Percentiles rank a stretch among this genome's conserved stretches.
These are phyloP conservation scores for Calcarius lapponicus DNA, from an alignment of 2,797 vertebrate genomes.

Conservation along the genomic window DNA sequence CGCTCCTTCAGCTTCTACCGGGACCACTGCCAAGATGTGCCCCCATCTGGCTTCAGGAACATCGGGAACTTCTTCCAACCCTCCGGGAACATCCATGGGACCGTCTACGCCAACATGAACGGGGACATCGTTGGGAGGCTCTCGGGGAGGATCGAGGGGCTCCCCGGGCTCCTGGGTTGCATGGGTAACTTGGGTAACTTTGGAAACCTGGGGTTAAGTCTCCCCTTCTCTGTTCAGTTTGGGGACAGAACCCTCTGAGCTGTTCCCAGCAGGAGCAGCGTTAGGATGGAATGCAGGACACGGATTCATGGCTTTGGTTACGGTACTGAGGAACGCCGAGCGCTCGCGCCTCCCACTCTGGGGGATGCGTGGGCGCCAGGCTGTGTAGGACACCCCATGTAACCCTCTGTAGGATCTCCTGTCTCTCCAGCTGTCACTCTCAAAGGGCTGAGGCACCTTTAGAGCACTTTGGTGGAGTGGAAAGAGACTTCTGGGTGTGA, in stretches of 20 bases:
- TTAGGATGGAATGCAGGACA: background rate
- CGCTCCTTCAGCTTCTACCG: background rate
- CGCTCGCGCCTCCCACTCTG: accelerated
- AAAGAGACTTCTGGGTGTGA: background rate
- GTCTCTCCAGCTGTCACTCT: background rate
- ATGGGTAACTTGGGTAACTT: accelerated
- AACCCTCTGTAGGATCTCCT: background rate
- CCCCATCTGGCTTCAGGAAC: background rate
- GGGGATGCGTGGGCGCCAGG: background rate
- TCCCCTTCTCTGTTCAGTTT: background rate
- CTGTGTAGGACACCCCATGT: background rate
- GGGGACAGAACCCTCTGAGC: background rate
- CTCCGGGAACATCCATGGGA: accelerated
- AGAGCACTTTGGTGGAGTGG: background rate
- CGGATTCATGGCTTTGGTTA: accelerated
- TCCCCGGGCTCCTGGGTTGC: accelerated
- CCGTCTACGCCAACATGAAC: accelerated
- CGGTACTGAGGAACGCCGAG: accelerated
- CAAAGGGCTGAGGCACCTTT: background rate
- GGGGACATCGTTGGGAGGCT: accelerated
- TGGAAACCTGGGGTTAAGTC: accelerated
- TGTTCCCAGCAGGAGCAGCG: background rate
- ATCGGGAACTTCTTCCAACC: accelerated
- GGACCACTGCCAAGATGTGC: background rate
- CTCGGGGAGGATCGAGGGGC: accelerated